Evolutionary conservation across 2,888 invertebrate genomes (phyloP), one percentile per base, ranked within the genome.

Genomic region (Leistus spinibarbis): DNA sequence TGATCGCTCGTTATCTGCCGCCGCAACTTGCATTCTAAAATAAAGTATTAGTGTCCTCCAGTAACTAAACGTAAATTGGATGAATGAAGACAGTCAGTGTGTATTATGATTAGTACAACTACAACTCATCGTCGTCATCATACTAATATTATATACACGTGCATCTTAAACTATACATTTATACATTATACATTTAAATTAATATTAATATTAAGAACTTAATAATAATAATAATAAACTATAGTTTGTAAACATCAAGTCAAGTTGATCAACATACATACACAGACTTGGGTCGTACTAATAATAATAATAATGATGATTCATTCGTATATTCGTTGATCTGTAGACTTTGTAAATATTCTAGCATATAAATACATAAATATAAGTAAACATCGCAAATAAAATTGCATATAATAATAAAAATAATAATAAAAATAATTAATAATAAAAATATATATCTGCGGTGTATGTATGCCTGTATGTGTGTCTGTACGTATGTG

Each of bases 21-120:
- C 60, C 56, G 57, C 27, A 64, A 27, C 65, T 71, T 57, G 40
- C 56, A 70, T 71, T 71, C 65, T 56, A 74, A 56, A 60, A 62
- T 68, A 74, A 56, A 60, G 66, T 68, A 74, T 65, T 76, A 57
- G 64, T 70, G 64, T 72, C 60, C 74, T 53, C 62, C 64, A 76
- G 67, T 54, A 40, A 40, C 40, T 54, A 76, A 54, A 66, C n/a
- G n/a, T 68, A 64, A 54, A 68, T 40, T 63, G 67, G 60, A 60
- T 60, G 60, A 20, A 19, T 60, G n/a, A n/a, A n/a, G 60, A 20
- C 60, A 27, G 57, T 60, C 62, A 57, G 17, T 70, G 27, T 70
- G 19, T 13, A n/a, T n/a, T n/a, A n/a, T n/a, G n/a, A n/a, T n/a
- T n/a, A n/a, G n/a, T n/a, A 40, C 40, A 13, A 40, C 13, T 40